Percentiles rank a stretch among this genome's conserved stretches.
Evolutionary conservation across 2,797 vertebrate genomes (phyloP).

Genomic region (Rhodeus uyekii): DNA sequence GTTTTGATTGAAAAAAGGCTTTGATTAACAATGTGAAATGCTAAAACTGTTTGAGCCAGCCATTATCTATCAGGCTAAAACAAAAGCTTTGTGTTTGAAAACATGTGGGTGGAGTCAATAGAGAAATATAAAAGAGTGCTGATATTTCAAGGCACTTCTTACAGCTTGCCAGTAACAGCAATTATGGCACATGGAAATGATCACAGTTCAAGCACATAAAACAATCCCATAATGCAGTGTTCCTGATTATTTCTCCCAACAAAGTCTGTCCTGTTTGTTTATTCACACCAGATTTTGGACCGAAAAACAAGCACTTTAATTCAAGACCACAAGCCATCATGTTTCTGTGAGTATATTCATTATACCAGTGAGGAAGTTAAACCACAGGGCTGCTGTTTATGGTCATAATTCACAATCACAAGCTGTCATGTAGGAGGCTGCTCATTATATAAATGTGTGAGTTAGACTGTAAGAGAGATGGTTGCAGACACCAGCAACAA

Average conservation of each 20-base stretch:
- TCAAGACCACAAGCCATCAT: slow-evolving; percentile 50
- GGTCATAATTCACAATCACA: slow-evolving; percentile 58
- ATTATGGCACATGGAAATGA: slow-evolving; percentile 25
- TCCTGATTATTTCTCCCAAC: slow-evolving; percentile 26
- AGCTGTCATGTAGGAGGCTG: slow-evolving; percentile 57
- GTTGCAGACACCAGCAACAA: slow-evolving; percentile 57
- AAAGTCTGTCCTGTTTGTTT: slow-evolving; percentile 37
- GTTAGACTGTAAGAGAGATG: slow-evolving; percentile 53
- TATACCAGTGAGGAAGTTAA: slow-evolving; percentile 55
- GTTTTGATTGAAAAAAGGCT: background rate
- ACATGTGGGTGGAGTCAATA: slow-evolving; percentile 25
- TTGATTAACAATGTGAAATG: slow-evolving; percentile 2
- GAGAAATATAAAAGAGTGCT: background rate
- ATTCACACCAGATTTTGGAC: slow-evolving; percentile 35
- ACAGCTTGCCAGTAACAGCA: slow-evolving; percentile 29
- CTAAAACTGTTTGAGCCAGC: background rate
- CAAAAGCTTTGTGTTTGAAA: slow-evolving; percentile 27
- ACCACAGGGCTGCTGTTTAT: slow-evolving; percentile 53
- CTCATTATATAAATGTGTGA: slow-evolving; percentile 59
- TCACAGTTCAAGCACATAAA: slow-evolving; percentile 28
- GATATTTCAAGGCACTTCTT: slow-evolving; percentile 27
- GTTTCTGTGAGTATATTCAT: slow-evolving; percentile 54
- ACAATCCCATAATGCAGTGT: slow-evolving; percentile 22
- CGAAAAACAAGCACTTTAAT: slow-evolving; percentile 40
- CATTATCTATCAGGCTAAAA: slow-evolving; percentile 14